A percentile compares a stretch with the other conserved stretches of the same genome.
Evolutionary conservation across 2,113 vertebrate genomes (phyloP).

Genomic region (Stomatorhinus ivindoensis): DNA sequence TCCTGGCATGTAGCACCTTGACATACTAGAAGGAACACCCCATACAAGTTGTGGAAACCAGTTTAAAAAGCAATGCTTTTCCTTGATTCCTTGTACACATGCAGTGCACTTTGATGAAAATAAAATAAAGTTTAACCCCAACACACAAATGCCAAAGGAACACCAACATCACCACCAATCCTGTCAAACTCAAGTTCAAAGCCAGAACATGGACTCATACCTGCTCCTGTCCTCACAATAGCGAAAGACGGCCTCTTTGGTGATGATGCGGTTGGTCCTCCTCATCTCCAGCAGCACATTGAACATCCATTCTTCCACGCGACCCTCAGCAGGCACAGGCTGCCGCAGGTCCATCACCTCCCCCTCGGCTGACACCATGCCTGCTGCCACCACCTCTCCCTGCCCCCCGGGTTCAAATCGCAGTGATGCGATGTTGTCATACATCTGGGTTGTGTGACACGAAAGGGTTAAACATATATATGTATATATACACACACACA

Average conservation of each 20-base stretch:
- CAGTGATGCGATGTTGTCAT: constrained; percentile 82
- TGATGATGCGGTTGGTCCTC: constrained; percentile 79
- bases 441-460: constrained; percentile 68
- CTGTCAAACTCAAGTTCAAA: neutral
- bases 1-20: neutral
- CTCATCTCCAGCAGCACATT: constrained; percentile 80
- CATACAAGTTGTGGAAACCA: neutral
- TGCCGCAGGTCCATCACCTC: constrained; percentile 81
- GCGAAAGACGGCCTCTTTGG: constrained; percentile 88
- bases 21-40: neutral
- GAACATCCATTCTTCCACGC: constrained; percentile 93
- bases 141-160: neutral
- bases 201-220: constrained; percentile 46
- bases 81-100: neutral
- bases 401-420: constrained; percentile 62
- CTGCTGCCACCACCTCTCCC: constrained; percentile 64
- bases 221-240: constrained; percentile 79
- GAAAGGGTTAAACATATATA: neutral
- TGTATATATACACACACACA: no score
- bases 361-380: constrained; percentile 86
- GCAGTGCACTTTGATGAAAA: neutral
- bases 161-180: neutral
- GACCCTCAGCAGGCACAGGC: constrained; percentile 67
- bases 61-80: neutral
- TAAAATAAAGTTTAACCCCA: neutral